Base-by-base conservation (phyloP, 2,888 invertebrate genomes). In the Tenthredo amoena region DNA sequence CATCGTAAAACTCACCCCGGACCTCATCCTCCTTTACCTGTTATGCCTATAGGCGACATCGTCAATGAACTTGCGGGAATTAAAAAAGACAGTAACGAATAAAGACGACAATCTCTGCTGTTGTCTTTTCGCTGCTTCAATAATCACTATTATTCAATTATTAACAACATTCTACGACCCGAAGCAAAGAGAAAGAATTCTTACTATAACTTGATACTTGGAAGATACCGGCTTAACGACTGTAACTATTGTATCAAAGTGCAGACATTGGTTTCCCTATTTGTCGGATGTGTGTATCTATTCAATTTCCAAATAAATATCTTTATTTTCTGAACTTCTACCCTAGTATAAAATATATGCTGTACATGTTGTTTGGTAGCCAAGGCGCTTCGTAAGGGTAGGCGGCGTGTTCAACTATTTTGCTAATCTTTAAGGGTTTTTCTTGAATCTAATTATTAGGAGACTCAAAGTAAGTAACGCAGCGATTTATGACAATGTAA, bases 1-100 rank as follows among this genome's bases (percentile, higher is more conserved):
- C 93, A 93, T 74, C 89, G 93, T 47, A 93, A 93, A 77, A 93
- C 92, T 7, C 93, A 93, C 85, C 93, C 93, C 0, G 93, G 93
- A 0, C 88, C 89, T 0, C 93, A 93, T 87, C 93, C 93, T 0
- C 93, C 93, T 0, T 85, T 93, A 10, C 93, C 93, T 0, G 93
- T 93, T 0, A 93, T 93, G 93, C 93, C 93, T 0, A 93, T 93
- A 71, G 93, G 92, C 0, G 93, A 93, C 84, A 90, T 93, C 43
- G 93, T 93, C 4, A 92, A 92, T 83, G 91, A 93, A 50, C 93
- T 93, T 43, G 93, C 93, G 0, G 92, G 71, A 58, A 62, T 84
- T 7, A 71, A 6, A 47, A 84, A 84, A 21, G 72, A 68, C 47
- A 26, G 18, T 68, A 47, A 84, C 21, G 34, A 68, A 68, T 68